phyloP scores from a whole-genome alignment of 2,113 vertebrate species.

The Terrapene triunguis region DNA sequence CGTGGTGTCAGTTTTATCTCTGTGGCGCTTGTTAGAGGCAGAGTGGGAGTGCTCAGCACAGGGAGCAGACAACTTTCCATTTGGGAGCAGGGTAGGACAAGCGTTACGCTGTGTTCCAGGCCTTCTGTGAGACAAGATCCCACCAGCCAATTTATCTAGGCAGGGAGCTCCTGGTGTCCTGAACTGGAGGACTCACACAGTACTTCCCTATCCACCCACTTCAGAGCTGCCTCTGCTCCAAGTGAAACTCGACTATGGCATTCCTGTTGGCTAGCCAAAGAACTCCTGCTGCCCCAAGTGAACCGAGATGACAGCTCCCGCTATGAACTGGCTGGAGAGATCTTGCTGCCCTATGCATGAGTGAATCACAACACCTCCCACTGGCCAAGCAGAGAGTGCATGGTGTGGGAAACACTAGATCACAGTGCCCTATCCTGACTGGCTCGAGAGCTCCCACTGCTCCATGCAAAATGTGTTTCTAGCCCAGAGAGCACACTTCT shows the following conservation, averaged over 20 bases:
- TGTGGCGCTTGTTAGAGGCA: neutral
- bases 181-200: neutral
- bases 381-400: neutral
- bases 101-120: neutral
- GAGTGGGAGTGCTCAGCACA: neutral
- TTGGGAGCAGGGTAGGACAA: neutral
- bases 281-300: neutral
- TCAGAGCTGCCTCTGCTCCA: neutral
- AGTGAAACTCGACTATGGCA: rapidly evolving
- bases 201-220: neutral
- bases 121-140: neutral
- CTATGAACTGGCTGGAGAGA: neutral
- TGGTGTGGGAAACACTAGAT: neutral
- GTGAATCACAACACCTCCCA: neutral
- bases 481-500: neutral
- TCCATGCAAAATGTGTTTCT: neutral
- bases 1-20: neutral
- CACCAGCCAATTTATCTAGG: neutral
- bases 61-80: neutral
- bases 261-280: rapidly evolving
- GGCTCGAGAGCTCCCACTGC: neutral
- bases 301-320: neutral
- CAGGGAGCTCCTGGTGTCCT: neutral
- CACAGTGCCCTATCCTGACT: neutral
- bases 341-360: neutral